phyloP scores from a whole-genome alignment of 2,797 vertebrate species.

The Xenopus petersii region DNA sequence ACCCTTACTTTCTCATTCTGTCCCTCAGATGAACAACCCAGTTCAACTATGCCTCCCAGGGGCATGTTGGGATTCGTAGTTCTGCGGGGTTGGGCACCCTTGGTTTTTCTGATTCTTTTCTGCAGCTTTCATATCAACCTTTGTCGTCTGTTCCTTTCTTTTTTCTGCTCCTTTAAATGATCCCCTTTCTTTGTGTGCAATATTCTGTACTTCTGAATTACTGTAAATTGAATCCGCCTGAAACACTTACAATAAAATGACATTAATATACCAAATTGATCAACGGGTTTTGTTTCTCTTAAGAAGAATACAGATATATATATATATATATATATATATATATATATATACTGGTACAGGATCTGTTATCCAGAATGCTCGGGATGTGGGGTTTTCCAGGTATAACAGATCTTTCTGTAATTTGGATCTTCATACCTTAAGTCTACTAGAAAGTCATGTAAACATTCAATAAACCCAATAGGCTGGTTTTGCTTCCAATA shows the following conservation, averaged over 20 bases:
- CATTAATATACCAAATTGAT: slow-evolving; percentile 56
- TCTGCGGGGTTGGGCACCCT: background rate
- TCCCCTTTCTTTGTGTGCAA: slow-evolving; percentile 53
- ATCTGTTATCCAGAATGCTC: too few relatives aligned
- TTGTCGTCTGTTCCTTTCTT: slow-evolving; percentile 36
- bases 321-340: too few relatives aligned
- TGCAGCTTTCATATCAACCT: slow-evolving; percentile 50
- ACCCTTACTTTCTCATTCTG: slow-evolving; percentile 51
- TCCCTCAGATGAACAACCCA: slow-evolving; percentile 4
- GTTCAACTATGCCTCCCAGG: background rate
- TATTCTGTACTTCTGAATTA: slow-evolving; percentile 62
- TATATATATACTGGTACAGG: too few relatives aligned
- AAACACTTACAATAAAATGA: slow-evolving; percentile 71
- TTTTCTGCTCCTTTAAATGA: slow-evolving; percentile 26
- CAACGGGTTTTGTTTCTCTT: too few relatives aligned
- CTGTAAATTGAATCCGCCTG: slow-evolving; percentile 66
- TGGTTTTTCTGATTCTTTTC: slow-evolving; percentile 39
- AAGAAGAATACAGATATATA: too few relatives aligned
- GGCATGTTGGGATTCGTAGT: background rate
- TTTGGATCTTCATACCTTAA: too few relatives aligned
- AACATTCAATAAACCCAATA: too few relatives aligned
- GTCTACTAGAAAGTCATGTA: too few relatives aligned
- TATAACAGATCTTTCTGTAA: too few relatives aligned
- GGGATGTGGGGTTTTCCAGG: too few relatives aligned
- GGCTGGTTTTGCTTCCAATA: too few relatives aligned